Evolutionary conservation across 2,113 vertebrate species (phyloP), one percentile per base, ranked within the genome.

Genomic region (Malurus melanocephalus): DNA sequence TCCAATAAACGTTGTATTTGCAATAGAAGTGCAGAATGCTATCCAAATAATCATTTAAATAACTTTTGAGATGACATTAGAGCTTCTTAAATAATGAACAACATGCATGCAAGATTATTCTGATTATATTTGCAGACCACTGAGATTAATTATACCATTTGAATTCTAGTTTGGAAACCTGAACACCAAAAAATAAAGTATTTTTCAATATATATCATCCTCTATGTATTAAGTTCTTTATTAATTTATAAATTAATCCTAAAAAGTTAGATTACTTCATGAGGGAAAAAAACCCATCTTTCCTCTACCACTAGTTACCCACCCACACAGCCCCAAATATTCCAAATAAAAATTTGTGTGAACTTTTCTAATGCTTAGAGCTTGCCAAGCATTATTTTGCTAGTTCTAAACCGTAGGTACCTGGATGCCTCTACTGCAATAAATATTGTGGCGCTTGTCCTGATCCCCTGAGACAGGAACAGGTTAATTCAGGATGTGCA

Each of bases 401-500:
- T 46, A 16, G 7, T 18, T 80, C 20, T n/a, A 72, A 85, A 53
- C 13, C 16, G 14, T 42, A 57, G 5, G 8, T 13, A 11, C 5
- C 3, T 26, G 7, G 35, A 3, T 46, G 23, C 9, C 30, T 20
- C 1, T 20, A 4, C 6, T 14, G 0, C 12, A 27, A 24, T 16
- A 79, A 73, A 45, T 23, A 26, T 1, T 26, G 17, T 2, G 11
- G 8, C 7, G 23, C 49, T 60, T 8, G 52, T 9, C 21, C 11
- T 7, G n/a, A 19, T 14, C 33, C 18, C 55, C 22, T 33, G 26
- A 16, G 56, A 8, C 38, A 2, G 0, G 30, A 10, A 1, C 20
- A 32, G 26, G 49, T 51, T 51, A 51, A 0, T 4, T 3, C 2
- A 4, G 55, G 32, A 3, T 6, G 46, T 0, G 38, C 30, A 9